Percentiles rank a stretch among this genome's conserved stretches.
Evolutionary conservation across 2,888 invertebrate species (phyloP).

Genomic region (Hyppa rectilinea): DNA sequence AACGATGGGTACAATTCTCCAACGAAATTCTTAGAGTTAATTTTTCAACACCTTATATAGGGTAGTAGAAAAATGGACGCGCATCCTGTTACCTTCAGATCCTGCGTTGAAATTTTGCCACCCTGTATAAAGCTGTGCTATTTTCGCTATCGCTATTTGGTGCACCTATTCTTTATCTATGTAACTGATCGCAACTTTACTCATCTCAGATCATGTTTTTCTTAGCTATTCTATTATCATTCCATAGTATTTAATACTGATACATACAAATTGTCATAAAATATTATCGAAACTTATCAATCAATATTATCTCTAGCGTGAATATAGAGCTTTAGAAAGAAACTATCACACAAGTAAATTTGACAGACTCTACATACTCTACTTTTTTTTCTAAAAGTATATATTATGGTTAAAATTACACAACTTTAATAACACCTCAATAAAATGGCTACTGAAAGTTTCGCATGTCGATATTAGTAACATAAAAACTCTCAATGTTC

Average conservation of each 20-base stretch:
- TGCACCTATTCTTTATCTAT: constrained; percentile 18
- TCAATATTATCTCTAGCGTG: not conserved
- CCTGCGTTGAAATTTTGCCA: no score
- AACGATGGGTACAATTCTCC: no score
- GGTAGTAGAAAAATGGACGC: no score
- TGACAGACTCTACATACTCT: not conserved
- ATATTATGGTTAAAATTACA: not conserved
- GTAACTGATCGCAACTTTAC: not conserved
- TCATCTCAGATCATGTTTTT: not conserved
- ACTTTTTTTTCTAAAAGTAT: not conserved
- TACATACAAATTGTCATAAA: not conserved
- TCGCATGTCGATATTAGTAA: constrained; percentile 23
- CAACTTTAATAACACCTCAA: not conserved
- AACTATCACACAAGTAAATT: not conserved
- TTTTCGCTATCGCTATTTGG: constrained; percentile 3
- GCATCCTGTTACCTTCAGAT: no score
- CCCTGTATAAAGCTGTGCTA: no score
- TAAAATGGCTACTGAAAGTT: not conserved
- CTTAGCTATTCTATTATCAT: not conserved
- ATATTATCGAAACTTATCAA: not conserved
- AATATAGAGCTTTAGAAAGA: not conserved
- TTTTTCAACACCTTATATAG: no score
- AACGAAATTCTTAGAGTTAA: no score
- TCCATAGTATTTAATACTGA: not conserved
- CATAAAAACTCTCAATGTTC: not conserved